Conservation (phyloP, 2,113 vertebrate species). For the Paralichthys olivaceus region DNA sequence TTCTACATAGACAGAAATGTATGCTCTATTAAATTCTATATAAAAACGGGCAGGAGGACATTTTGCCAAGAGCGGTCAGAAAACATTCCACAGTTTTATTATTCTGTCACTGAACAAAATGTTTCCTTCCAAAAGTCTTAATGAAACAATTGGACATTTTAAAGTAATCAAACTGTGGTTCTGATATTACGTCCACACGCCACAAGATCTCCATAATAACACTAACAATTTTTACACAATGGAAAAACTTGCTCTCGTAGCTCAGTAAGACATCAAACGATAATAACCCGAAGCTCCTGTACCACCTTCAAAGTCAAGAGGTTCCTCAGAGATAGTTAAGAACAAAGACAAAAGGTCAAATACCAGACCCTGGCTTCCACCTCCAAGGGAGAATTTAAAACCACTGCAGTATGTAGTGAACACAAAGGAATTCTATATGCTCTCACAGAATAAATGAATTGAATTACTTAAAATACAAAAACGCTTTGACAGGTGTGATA, state of each 20-base stretch:
- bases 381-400: slow-evolving; percentile 1
- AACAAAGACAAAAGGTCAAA: slow-evolving; percentile 61
- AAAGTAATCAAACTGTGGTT: not conserved
- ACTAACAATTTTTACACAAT: not conserved
- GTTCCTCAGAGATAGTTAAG: slow-evolving; percentile 22
- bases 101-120: slow-evolving; percentile 31
- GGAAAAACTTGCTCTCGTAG: not conserved
- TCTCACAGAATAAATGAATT: not conserved
- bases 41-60: not conserved
- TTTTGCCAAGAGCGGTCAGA: not conserved
- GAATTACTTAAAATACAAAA: not conserved
- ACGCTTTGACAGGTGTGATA: not conserved
- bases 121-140: not conserved
- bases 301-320: slow-evolving; percentile 43
- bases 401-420: not conserved
- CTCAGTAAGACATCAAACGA: slow-evolving; percentile 9
- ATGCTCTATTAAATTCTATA: not conserved
- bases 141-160: slow-evolving; percentile 1
- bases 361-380: slow-evolving; percentile 33
- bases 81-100: not conserved
- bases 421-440: slow-evolving; percentile 8
- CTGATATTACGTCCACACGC: not conserved
- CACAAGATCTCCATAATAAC: slow-evolving; percentile 5
- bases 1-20: not conserved
- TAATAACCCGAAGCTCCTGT: slow-evolving; percentile 4